Evolutionary conservation across 1,140 invertebrate genomes (phyloP), one percentile per base, ranked within the genome.

Genomic region (Helicoverpa zea): DNA sequence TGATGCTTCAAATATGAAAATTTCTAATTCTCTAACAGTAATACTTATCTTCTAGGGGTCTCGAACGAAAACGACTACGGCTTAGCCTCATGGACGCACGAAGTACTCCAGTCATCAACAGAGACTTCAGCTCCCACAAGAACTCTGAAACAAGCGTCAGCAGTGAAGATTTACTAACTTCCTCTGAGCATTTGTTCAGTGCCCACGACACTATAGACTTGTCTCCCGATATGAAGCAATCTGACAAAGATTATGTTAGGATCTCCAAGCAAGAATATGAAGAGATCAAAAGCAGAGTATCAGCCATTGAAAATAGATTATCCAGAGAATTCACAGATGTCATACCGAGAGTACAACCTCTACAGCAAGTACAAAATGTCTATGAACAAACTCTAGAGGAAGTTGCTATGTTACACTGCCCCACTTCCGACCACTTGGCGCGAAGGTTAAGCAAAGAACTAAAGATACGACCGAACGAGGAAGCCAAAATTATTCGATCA

Each of bases 351-450:
- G 89, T 92, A 18, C 92, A 95, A 76, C 94, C 94, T 1, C 84
- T 95, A 18, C 92, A 95, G 74, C 93, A 95, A 86, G 97, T 98
- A 1, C 96, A 97, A 89, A 96, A 95, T 86, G 96, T 96, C 16
- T 97, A 97, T 84, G 96, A 97, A 83, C 97, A 97, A 91, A 97
- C 97, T 11, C 90, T 97, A 73, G 96, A 96, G 84, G 96, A 97
- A 87, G 96, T 97, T 23, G 96, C 95, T 81, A 95, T 95, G 85
- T 86, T 97, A 10, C 95, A 94, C 83, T 96, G 96, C 63, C 95
- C 96, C 11, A 96, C 95, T 10, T 96, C 97, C 0, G 97, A 98
- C 87, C 96, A 97, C 81, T 91, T 98, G 66, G 97, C 97, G 3
- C 96, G 96, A 80, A 95, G 96, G 78, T 90, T 98, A 43, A 97